These are phyloP conservation scores for Sphaerodactylus townsendi DNA, from an alignment of 2,113 vertebrate genomes.

Conservation along the genomic window DNA sequence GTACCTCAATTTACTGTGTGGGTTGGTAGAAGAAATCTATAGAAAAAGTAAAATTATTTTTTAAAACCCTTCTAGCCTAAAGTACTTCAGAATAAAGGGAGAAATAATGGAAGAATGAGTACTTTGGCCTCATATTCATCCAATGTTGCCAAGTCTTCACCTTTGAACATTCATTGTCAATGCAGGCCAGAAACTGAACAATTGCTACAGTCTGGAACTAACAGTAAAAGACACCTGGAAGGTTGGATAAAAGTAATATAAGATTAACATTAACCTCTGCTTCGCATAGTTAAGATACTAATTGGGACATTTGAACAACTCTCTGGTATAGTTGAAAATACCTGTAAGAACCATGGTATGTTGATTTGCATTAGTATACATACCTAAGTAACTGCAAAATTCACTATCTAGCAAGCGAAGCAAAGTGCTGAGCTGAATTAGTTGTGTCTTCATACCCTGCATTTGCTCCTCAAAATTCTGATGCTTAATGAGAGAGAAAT, in stretches of 20 bases:
- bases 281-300: background rate
- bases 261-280: background rate
- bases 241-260: background rate
- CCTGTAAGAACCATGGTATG: background rate
- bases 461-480: constrained; percentile 99
- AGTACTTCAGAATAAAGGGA: background rate
- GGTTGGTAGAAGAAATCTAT: too few species aligned
- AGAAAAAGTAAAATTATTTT: background rate
- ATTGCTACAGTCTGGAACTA: background rate
- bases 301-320: background rate
- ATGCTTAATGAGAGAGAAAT: constrained; percentile 78
- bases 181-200: background rate
- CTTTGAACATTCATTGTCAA: background rate
- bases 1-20: too few species aligned
- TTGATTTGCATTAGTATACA: constrained; percentile 50
- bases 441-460: constrained; percentile 98
- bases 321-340: background rate
- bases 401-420: constrained; percentile 90
- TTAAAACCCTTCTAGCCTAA: background rate
- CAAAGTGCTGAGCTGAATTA: constrained; percentile 92
- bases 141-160: background rate
- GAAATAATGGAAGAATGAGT: too few species aligned
- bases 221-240: background rate
- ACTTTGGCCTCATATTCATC: background rate
- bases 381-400: constrained; percentile 98